These are phyloP conservation scores for Metellina segmentata DNA, from an alignment of 2,888 invertebrate genomes.

Conservation along the genomic window DNA sequence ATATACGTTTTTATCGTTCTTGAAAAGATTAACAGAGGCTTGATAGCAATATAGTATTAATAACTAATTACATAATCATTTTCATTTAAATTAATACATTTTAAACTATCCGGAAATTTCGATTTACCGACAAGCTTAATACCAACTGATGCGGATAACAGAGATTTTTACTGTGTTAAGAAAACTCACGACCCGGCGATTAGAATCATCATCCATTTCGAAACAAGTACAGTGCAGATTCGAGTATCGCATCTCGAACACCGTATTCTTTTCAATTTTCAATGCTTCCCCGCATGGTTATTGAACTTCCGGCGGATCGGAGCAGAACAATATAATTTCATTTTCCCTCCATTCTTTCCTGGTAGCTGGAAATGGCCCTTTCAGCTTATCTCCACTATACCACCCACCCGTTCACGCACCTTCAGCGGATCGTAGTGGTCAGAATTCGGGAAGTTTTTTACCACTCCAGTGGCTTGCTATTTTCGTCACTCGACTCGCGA, in stretches of 20 bases:
- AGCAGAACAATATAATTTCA: constrained; percentile 67
- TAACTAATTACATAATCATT: no score
- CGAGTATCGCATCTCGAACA: not conserved
- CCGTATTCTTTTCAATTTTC: constrained; percentile 36
- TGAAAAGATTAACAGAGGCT: no score
- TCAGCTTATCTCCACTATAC: constrained; percentile 22
- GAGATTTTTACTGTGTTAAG: no score
- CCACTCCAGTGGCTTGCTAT: constrained; percentile 27
- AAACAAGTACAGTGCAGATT: not conserved
- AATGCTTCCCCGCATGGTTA: constrained; percentile 43
- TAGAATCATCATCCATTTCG: not conserved
- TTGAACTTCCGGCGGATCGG: constrained; percentile 49
- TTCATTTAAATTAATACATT: no score
- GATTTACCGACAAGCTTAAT: no score
- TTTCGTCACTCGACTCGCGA: constrained; percentile 40
- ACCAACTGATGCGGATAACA: no score
- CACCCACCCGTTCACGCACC: constrained; percentile 46
- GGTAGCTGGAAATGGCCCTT: constrained; percentile 58
- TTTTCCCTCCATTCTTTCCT: constrained; percentile 56
- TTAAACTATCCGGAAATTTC: no score
- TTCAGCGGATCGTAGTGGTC: not conserved
- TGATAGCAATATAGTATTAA: no score
- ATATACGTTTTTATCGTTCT: no score
- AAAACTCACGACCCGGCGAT: not conserved
- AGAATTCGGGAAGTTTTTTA: constrained; percentile 35